Base-by-base conservation (phyloP, 2,113 vertebrate species). In the Lonchura striata region DNA sequence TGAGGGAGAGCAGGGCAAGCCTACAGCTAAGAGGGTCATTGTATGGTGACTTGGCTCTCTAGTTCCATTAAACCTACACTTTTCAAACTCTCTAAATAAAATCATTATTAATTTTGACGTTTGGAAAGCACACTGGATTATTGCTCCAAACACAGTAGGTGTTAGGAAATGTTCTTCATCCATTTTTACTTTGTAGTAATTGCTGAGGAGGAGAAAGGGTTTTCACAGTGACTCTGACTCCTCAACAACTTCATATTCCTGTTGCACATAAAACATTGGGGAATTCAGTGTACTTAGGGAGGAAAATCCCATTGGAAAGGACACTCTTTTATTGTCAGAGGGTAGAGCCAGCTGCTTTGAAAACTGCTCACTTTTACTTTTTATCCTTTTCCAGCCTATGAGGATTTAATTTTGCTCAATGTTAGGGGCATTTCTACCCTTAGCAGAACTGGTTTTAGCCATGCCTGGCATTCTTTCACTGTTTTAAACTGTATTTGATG, bases 1-100 rank as follows among this genome's bases (percentile, higher is more conserved):
- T 82, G 95, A 83, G 24, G 22, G 94, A 95, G 92, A 94, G 65
- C 64, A 97, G 97, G 94, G 97, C 91, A 96, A 91, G 65, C 92
- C 85, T 89, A 85, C 60, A 94, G 79, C 95, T 96, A 86, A 81
- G 90, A 94, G 86, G 96, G 86, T 95, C 94, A 94, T 65, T 87
- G 39, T 87, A 91, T 92, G 83, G 92, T 42, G 94, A 96, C 53
- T 71, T 74, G 88, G 69, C 28, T 70, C 72, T 93, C 87, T 56
- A 63, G 64, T 78, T 94, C 92, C 86, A 74, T 94, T 94, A 97
- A 94, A 93, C 66, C 64, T 80, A 60, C 90, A 91, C 86, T 96
- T 97, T 90, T 94, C 88, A 64, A 91, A 92, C 79, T 95, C 79
- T 68, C 64, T 87, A 93, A 92, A 91, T 81, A 90, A 95, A 89